A percentile compares a stretch with the other conserved stretches of the same genome.
Conservation (phyloP, 2,113 vertebrate species). For the Myodes glareolus region DNA sequence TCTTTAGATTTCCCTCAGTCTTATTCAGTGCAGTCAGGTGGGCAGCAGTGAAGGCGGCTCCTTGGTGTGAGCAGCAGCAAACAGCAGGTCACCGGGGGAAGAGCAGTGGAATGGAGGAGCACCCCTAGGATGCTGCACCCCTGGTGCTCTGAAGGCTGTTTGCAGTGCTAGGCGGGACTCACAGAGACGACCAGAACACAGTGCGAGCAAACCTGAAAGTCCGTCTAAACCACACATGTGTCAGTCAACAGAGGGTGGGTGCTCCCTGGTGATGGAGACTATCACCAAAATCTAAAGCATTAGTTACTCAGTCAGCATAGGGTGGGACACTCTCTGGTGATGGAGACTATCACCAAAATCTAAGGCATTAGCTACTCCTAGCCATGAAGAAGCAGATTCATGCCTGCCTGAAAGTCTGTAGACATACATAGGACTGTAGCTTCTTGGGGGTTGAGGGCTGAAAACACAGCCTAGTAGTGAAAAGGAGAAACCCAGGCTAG, state of each 20-base stretch:
- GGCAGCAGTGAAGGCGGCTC: conserved; percentile 4
- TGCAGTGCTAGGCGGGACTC: background rate
- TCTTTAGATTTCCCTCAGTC: background rate
- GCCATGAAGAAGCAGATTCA: background rate
- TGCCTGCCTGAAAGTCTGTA: background rate
- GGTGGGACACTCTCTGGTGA: background rate
- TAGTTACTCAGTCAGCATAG: background rate
- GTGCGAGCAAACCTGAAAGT: background rate
- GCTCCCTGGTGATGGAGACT: background rate
- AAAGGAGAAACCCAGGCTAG: background rate
- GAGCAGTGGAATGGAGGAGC: background rate
- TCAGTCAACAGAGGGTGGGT: background rate
- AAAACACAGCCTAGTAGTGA: background rate
- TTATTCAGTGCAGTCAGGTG: background rate
- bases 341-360: background rate
- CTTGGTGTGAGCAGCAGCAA: background rate
- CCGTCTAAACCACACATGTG: background rate
- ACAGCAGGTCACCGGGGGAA: background rate
- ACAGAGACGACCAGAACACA: background rate
- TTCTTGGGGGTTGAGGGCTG: background rate
- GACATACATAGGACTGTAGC: background rate
- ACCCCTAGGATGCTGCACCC: background rate
- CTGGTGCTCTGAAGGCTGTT: background rate
- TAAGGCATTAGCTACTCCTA: background rate
- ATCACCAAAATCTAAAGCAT: background rate